Percentiles rank a stretch among this genome's conserved stretches.
Evolutionary conservation across 2,113 vertebrate genomes (phyloP).

Genomic region (Nesogale talazaci): DNA sequence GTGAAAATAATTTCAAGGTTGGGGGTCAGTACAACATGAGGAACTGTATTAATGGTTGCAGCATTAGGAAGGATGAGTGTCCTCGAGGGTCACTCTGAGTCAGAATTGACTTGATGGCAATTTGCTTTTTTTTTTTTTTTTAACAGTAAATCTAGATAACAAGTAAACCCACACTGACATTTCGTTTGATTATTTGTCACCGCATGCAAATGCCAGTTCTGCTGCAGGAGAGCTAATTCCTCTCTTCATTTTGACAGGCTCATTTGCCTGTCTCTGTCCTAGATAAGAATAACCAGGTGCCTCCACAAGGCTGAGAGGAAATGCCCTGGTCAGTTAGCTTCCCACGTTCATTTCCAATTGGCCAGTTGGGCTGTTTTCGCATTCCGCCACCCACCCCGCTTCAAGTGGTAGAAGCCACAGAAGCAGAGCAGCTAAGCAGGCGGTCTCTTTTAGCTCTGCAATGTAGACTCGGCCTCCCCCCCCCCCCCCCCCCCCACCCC

Average conservation of each 20-base stretch:
- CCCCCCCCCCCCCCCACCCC: no score
- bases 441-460: background rate
- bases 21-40: no score
- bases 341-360: background rate
- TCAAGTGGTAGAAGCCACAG: background rate
- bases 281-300: constrained; percentile 7
- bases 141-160: background rate
- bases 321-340: background rate
- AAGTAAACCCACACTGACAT: constrained; percentile 38
- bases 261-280: constrained; percentile 50
- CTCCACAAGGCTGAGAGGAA: background rate
- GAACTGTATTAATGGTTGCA: no score
- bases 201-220: constrained; percentile 52
- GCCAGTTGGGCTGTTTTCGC: background rate
- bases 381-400: background rate
- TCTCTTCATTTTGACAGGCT: constrained; percentile 56
- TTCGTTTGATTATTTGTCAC: constrained; percentile 59
- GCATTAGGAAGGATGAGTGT: no score
- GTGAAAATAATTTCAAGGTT: no score
- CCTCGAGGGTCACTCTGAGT: background rate
- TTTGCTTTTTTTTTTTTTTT: no score
- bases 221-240: background rate
- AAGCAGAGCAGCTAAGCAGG: background rate
- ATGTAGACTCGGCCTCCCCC: no score
- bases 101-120: background rate